phyloP scores from a whole-genome alignment of 2,797 vertebrate genomes.

The Xiphophorus birchmanni region DNA sequence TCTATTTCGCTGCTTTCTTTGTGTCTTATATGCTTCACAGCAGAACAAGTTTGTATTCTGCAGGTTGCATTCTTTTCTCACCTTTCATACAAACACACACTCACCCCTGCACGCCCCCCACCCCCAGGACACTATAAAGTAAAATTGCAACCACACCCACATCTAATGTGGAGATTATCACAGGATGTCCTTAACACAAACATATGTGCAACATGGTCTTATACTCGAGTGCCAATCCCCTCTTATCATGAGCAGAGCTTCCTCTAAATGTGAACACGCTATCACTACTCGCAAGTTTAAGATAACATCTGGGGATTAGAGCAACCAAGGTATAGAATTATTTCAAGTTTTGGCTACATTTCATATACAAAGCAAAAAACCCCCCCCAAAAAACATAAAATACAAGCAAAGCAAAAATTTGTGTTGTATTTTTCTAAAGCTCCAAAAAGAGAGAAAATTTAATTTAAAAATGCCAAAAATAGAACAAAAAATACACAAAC shows the following conservation, averaged over 20 bases:
- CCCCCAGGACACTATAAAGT: neutral
- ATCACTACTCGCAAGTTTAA: too few relatives aligned
- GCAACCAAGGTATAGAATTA: neutral
- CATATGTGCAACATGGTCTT: slow-evolving; percentile 44
- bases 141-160: slow-evolving; percentile 18
- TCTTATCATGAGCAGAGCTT: slow-evolving; percentile 45
- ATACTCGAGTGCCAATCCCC: slow-evolving; percentile 37
- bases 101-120: neutral
- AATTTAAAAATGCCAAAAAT: neutral
- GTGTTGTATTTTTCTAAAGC: neutral
- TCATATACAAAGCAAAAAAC: neutral
- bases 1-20: neutral
- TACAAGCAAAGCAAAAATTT: neutral
- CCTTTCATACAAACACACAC: neutral
- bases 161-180: slow-evolving; percentile 32
- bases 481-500: neutral
- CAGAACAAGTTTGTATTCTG: neutral
- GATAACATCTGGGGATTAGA: neutral
- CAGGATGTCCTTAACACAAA: slow-evolving; percentile 60
- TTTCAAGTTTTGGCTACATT: neutral
- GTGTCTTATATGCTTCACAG: neutral
- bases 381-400: too few relatives aligned
- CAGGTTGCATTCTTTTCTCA: neutral
- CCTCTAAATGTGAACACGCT: slow-evolving; percentile 15
- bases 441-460: neutral